phyloP scores from a whole-genome alignment of 2,113 vertebrate species.

The Nanorana parkeri region DNA sequence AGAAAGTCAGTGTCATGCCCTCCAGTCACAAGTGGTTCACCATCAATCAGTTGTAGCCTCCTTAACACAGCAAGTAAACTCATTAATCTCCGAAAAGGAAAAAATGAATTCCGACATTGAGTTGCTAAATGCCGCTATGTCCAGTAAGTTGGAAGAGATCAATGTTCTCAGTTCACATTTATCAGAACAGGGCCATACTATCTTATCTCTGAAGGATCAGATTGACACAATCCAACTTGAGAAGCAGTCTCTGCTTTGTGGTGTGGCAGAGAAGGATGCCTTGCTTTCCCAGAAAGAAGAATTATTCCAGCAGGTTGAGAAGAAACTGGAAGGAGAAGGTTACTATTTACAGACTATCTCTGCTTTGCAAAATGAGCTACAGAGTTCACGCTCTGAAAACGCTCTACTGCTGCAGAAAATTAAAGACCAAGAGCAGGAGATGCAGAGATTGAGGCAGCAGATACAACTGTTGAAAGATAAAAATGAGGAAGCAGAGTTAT shows the following conservation, averaged over 20 bases:
- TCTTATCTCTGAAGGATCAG: slow-evolving; percentile 70
- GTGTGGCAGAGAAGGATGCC: slow-evolving; percentile 69
- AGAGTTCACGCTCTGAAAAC: slow-evolving; percentile 60
- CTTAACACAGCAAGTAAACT: slow-evolving; percentile 68
- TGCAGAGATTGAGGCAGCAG: slow-evolving; percentile 69
- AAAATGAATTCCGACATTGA: slow-evolving; percentile 74
- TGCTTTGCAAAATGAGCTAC: slow-evolving; percentile 69
- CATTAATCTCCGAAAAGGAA: slow-evolving; percentile 71
- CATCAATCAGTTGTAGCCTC: slow-evolving; percentile 65
- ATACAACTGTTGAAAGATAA: slow-evolving; percentile 70
- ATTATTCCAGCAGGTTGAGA: slow-evolving; percentile 72
- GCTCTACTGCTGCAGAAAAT: slow-evolving; percentile 57
- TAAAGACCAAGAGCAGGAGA: slow-evolving; percentile 69
- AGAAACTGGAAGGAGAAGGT: slow-evolving; percentile 65
- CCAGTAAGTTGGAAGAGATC: slow-evolving; percentile 68
- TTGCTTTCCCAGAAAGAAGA: slow-evolving; percentile 70
- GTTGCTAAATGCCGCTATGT: slow-evolving; percentile 59
- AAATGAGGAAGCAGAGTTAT: slow-evolving; percentile 68
- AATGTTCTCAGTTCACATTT: slow-evolving; percentile 66
- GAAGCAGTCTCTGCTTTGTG: slow-evolving; percentile 66
- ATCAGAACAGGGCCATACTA: slow-evolving; percentile 64
- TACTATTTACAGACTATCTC: slow-evolving; percentile 69
- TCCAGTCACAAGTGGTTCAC: slow-evolving; percentile 65
- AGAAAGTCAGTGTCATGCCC: slow-evolving; percentile 64
- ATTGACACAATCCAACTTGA: slow-evolving; percentile 65